A percentile compares a stretch with the other conserved stretches of the same genome.
phyloP scores from a whole-genome alignment of 2,113 vertebrate genomes.

The Mustela lutreola region DNA sequence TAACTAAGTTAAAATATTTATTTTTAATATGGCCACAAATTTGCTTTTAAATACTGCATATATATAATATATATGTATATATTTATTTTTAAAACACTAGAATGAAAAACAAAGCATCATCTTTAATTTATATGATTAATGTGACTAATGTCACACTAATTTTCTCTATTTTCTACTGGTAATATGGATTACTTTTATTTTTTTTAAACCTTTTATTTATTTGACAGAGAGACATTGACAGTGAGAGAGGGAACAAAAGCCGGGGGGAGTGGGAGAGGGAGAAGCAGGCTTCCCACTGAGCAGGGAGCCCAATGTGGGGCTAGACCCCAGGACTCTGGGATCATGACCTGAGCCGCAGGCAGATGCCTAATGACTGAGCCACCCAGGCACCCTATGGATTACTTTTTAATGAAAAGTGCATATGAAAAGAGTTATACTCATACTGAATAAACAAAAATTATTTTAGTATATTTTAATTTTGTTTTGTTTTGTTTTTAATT shows the following conservation, averaged over 20 bases:
- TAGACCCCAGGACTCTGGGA: no score
- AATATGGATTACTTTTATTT: background rate
- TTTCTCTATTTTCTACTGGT: background rate
- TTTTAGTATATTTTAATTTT: background rate
- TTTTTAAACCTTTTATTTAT: no score
- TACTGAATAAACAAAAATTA: background rate
- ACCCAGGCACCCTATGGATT: background rate
- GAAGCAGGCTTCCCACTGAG: no score
- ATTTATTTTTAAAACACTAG: background rate
- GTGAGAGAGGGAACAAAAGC: no score
- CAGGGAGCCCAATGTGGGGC: no score
- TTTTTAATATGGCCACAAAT: background rate
- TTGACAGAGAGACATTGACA: no score
- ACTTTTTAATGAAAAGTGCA: background rate
- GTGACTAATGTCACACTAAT: background rate
- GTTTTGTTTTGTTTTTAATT: no score
- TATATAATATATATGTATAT: no score
- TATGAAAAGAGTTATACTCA: background rate
- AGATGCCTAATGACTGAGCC: no score
- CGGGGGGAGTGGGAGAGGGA: no score
- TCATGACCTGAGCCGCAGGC: no score
- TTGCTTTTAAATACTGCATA: background rate
- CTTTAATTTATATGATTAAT: conserved; percentile 23
- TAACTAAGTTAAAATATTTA: background rate
- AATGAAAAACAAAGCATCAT: conserved; percentile 30